Percentiles rank a stretch among this genome's conserved stretches.
Conservation (phyloP, 2,797 vertebrate species). For the Chelon labrosus region DNA sequence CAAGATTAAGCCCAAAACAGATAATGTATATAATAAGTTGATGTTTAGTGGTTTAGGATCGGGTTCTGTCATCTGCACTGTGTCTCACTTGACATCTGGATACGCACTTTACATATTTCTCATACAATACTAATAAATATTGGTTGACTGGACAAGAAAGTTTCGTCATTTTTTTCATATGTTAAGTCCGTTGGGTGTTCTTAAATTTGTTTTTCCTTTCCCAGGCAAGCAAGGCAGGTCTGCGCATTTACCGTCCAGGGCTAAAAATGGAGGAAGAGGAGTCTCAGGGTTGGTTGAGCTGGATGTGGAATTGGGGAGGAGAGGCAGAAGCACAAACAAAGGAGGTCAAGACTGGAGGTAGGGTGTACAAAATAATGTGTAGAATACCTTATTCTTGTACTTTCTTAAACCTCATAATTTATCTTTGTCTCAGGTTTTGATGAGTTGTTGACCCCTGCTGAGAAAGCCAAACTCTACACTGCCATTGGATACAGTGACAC, state of each 20-base stretch:
- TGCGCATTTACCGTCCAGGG: constrained; percentile 92
- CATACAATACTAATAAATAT: neutral
- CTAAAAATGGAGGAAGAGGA: constrained; percentile 91
- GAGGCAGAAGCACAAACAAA: constrained; percentile 70
- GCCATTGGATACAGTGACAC: constrained; percentile 98
- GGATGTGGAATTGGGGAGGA: constrained; percentile 94
- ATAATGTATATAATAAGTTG: no score
- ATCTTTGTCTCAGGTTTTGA: constrained; percentile 86
- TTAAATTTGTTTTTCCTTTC: neutral
- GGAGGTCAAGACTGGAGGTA: constrained; percentile 90
- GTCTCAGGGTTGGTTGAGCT: constrained; percentile 92
- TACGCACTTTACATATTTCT: neutral
- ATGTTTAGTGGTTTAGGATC: no score
- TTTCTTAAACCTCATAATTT: no score
- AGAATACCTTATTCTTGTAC: no score
- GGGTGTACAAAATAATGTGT: constrained; percentile 9
- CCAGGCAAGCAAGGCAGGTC: constrained; percentile 92
- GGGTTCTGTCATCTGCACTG: neutral
- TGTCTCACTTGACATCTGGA: neutral
- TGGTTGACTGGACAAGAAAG: neutral
- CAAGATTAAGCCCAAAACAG: no score
- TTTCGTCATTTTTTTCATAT: neutral
- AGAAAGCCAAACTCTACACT: constrained; percentile 95
- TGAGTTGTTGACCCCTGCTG: constrained; percentile 90
- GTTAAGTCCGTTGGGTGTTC: neutral